Base-by-base conservation (phyloP, 1,140 invertebrate species). In the Pachypeltis micranthus region DNA sequence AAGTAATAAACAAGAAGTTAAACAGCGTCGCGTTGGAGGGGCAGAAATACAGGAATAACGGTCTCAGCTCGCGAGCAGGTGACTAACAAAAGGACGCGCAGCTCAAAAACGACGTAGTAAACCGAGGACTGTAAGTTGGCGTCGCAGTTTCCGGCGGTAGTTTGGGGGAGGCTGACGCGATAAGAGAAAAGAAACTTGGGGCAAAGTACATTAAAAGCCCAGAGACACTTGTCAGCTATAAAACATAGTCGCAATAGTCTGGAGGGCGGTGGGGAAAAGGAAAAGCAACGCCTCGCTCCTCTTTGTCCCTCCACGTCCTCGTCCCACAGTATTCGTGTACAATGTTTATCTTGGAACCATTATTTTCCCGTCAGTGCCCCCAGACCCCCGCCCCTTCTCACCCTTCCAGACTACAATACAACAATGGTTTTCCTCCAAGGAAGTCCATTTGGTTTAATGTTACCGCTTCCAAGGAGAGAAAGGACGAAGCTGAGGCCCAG, bases 341-440 rank as follows among this genome's bases (percentile, higher is more conserved):
- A 51, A 54, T 63, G 61, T 63, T 63, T 63, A 63, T 63, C 61
- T 63, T 63, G 25, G 51, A 56, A 31, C 61, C 61, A 63, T 63
- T 63, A 63, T 63, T 63, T 63, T 63, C 61, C 61, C 51, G 47
- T 51, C 47, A 51, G 47, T 51, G 19, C 47, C 47, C 47, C 7
- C 47, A 39, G 34, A 51, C 47, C 47, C 4, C 47, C 47, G 19
- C 47, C 31, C 39, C 1, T 7, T 2, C 19, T 21, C 19, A 29
- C 25, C 28, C 25, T 28, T 59, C 23, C 28, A 26, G 31, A 54
- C 34, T 44, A 63, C 61, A 63, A 63, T 63, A 63, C 61, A 63
- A 63, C 61, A 63, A 63, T 56, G 61, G 51, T 54, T 63, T 63
- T 63, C 61, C 61, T 56, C 61, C 29, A 63, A 63, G 51, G 51